Conservation (phyloP, 30 jellyfish, hydroid and myxozoan genomes). For the Turritopsis rubra region DNA sequence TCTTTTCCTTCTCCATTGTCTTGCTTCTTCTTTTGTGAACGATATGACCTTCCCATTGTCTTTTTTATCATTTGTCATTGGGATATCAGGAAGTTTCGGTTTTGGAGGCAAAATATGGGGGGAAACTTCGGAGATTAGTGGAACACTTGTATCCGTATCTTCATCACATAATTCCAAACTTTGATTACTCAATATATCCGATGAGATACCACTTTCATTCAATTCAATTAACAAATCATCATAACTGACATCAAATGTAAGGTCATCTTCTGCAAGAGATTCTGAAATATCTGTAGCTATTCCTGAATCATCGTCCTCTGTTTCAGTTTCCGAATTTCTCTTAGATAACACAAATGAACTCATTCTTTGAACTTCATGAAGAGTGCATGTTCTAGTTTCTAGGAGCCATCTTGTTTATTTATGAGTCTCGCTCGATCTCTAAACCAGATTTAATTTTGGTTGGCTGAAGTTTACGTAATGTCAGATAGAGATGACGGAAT, state of each 20-base stretch:
- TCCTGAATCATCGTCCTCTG: not conserved
- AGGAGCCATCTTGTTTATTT: not conserved
- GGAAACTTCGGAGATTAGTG: not conserved
- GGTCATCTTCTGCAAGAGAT: not conserved
- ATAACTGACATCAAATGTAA: not conserved
- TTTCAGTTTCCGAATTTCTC: not conserved
- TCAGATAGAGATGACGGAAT: too few relatives aligned
- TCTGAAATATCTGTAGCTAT: not conserved
- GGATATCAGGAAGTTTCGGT: not conserved
- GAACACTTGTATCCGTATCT: not conserved
- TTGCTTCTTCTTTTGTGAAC: conserved; percentile 31
- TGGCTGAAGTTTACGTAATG: not conserved
- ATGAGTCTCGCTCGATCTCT: not conserved
- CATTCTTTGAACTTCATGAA: not conserved
- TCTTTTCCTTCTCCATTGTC: conserved; percentile 43
- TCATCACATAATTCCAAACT: not conserved
- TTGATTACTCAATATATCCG: not conserved
- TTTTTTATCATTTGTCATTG: not conserved
- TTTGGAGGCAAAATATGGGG: not conserved
- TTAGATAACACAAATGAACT: not conserved
- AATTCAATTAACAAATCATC: not conserved
- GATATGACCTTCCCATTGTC: conserved; percentile 17
- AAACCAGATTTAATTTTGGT: not conserved
- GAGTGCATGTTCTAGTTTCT: not conserved
- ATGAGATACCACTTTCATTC: not conserved